Evolutionary conservation across 1,140 invertebrate species (phyloP), one percentile per base, ranked within the genome.

Genomic region (Drosophila truncata): DNA sequence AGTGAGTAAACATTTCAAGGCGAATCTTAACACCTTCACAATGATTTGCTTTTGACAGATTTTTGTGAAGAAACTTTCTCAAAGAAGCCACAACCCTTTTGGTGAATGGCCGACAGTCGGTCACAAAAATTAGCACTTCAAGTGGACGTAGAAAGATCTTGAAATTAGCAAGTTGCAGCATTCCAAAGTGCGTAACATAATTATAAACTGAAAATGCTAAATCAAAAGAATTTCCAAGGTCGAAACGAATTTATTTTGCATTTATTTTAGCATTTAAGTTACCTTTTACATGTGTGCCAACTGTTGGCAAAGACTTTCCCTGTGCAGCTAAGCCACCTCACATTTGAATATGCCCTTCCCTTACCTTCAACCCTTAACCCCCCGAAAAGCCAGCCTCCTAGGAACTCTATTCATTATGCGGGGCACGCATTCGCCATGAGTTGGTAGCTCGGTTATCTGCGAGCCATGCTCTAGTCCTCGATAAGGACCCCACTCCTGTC

Each of bases 351-450:
- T 1, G 31, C 20, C 33, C 11, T 57, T 16, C 57, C 20, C 2
- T 16, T 16, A 23, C 57, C 20, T 4, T 16, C 13, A 23, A 60
- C 58, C 57, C 35, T 64, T 41, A 65, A 33, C 58, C 64, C 41
- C 41, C 14, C 13, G 11, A 14, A 25, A 16, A 54, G 14, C 60
- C 42, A n/a, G n/a, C 16, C 31, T 25, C 49, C 41, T 11, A 10
- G 33, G 62, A 63, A 88, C 41, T 57, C 71, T 74, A 75, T 87
- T 87, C 77, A 87, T 87, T 87, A 87, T 87, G 73, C 84, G 59
- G 59, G 58, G 59, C 84, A 87, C 84, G 84, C 80, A 41, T 80
- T 74, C 58, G 65, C 72, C 65, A 78, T 67, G 80, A 87, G 77
- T 88, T 70, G 74, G 62, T 84, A 54, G 44, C 67, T 65, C 57